Evolutionary conservation across 2,888 invertebrate genomes (phyloP), one percentile per base, ranked within the genome.

Genomic region (Venustoraphidia nigricollis): DNA sequence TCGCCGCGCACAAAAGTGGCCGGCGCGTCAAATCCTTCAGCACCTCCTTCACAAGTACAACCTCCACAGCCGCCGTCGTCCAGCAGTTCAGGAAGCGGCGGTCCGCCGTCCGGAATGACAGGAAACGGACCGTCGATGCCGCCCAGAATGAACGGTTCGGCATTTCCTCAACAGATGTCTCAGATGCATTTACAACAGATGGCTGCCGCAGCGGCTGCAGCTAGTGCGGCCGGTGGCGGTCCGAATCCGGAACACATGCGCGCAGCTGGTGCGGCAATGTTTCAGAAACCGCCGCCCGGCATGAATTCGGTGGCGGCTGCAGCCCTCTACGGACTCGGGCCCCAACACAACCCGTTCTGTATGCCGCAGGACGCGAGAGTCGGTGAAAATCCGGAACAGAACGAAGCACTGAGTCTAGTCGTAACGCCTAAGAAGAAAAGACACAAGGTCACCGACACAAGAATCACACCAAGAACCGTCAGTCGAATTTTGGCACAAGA

Each of bases 391-490:
- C 82, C 87, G 40, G 92, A 92, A 65, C 91, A 92, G 66, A 90
- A 90, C 66, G 94, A 94, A 66, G 93, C 95, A 4, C 78, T 96
- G 49, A 92, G 93, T 64, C 76, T 95, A 59, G 94, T 96, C 50
- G 92, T 95, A 57, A 88, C 90, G 43, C 90, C 91, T 2, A 94
- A 94, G 70, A 95, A 94, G 75, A 95, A 94, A 71, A 77, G 96
- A 48, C 94, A 95, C 64, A 96, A 96, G 84, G 90, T 94, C 60
- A 95, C 95, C 37, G 93, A 93, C 63, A 91, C 92, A 47, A 76
- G 93, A 57, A 88, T 93, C 57, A 91, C 92, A 36, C 91, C 92
- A 17, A 76, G 92, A 55, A 90, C 92, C 44, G 90, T 91, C 42
- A 89, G 88, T 65, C 76, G 91, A 55, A 83, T 91, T 56, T 69